Percentiles rank a stretch among this genome's conserved stretches.
Evolutionary conservation across 2,888 invertebrate species (phyloP).

Genomic region (Parnassius apollo): DNA sequence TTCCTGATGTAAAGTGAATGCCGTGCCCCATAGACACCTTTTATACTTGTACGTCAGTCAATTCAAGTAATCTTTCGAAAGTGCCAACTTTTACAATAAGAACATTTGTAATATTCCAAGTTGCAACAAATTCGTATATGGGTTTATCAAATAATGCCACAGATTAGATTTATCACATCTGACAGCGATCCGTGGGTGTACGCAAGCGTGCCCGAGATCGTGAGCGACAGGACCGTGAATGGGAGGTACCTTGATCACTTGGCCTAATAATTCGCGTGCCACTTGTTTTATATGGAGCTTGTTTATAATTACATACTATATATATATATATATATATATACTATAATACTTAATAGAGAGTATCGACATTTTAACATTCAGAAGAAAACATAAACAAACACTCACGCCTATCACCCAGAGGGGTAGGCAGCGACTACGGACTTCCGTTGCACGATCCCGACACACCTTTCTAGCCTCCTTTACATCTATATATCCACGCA

Average conservation of each 20-base stretch:
- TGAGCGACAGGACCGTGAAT: slow-evolving; percentile 44
- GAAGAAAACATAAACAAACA: no score
- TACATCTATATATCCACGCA: no score
- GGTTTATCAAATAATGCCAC: slow-evolving; percentile 25
- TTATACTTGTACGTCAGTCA: neutral
- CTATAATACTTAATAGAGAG: no score
- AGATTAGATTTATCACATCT: slow-evolving; percentile 27
- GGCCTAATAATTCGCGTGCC: slow-evolving; percentile 34
- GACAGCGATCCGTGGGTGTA: slow-evolving; percentile 32
- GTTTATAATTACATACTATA: no score
- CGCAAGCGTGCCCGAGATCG: slow-evolving; percentile 38
- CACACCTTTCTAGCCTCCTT: no score
- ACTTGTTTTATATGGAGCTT: slow-evolving; percentile 26
- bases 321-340: no score
- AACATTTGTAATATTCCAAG: slow-evolving; percentile 11
- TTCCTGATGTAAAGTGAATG: no score
- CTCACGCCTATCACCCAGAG: no score
- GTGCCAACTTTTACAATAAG: slow-evolving; percentile 3
- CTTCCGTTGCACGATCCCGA: no score
- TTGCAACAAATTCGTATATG: slow-evolving; percentile 23
- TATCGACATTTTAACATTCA: no score
- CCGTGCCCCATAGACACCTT: no score
- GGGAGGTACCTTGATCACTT: slow-evolving; percentile 38
- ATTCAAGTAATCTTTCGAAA: neutral
- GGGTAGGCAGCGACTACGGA: no score